phyloP scores from a whole-genome alignment of 2,113 vertebrate genomes.

The Scomber japonicus region DNA sequence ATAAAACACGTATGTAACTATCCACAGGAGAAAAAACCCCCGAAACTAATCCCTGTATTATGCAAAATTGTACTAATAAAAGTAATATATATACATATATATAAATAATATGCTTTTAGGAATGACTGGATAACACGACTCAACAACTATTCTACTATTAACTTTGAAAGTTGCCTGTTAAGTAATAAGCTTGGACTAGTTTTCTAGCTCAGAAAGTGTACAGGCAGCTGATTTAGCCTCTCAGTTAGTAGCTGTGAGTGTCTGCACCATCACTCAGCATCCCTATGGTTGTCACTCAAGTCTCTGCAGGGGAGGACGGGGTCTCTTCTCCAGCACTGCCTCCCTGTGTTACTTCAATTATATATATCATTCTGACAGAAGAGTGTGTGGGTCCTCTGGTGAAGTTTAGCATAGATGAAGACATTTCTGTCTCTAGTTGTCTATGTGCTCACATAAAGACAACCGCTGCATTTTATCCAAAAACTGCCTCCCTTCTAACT shows the following conservation, averaged over 20 bases:
- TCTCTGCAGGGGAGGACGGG: not conserved
- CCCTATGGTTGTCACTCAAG: conserved; percentile 14
- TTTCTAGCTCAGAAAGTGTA: not conserved
- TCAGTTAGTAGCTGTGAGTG: not conserved
- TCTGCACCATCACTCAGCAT: conserved; percentile 17
- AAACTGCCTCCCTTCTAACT: not conserved
- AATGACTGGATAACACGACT: not conserved
- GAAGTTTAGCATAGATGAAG: conserved; percentile 11
- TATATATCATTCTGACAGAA: conserved; percentile 30
- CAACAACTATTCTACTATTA: not conserved
- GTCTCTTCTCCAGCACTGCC: conserved; percentile 42
- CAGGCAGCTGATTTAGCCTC: conserved; percentile 1
- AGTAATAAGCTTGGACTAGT: conserved; percentile 8
- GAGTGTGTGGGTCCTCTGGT: not conserved
- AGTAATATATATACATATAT: too few species aligned
- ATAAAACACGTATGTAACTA: too few species aligned
- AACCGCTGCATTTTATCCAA: not conserved
- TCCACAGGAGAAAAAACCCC: too few species aligned
- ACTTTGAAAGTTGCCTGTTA: not conserved
- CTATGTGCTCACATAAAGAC: conserved; percentile 29
- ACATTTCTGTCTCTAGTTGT: conserved; percentile 16
- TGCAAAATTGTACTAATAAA: too few species aligned
- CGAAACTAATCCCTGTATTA: too few species aligned
- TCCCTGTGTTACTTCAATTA: conserved; percentile 48
- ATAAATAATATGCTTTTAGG: not conserved